Conservation (phyloP, 2,797 vertebrate species). For the Setipinna tenuifilis region DNA sequence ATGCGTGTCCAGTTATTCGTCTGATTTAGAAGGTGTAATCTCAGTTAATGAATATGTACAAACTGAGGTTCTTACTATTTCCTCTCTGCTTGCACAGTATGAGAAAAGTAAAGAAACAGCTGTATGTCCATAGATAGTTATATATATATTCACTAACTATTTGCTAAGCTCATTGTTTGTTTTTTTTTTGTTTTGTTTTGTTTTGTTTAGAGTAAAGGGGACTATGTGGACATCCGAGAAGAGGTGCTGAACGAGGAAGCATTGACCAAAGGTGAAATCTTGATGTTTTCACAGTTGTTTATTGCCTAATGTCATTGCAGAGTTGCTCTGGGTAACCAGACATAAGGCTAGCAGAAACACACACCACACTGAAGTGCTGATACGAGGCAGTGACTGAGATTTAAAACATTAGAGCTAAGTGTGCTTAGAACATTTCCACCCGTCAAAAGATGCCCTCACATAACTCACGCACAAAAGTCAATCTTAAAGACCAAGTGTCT, state of each 20-base stretch:
- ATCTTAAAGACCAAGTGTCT: no score
- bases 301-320: neutral
- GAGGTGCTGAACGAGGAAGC: conserved; percentile 72
- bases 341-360: neutral
- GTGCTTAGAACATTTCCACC: no score
- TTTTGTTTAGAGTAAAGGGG: conserved; percentile 77
- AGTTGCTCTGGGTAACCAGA: neutral
- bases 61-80: no score
- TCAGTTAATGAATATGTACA: neutral
- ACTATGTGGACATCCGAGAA: conserved; percentile 93
- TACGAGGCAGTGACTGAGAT: neutral
- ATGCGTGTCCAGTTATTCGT: neutral
- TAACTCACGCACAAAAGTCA: no score
- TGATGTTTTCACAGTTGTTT: neutral
- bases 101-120: no score
- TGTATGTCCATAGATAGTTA: no score
- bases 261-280: conserved; percentile 81
- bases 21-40: neutral
- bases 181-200: no score
- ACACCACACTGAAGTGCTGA: no score
- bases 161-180: neutral
- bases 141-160: no score
- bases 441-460: no score
- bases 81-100: no score
- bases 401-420: neutral